Evolutionary conservation across 2,888 invertebrate species (phyloP).

Genomic region (Dryobotodes eremita): DNA sequence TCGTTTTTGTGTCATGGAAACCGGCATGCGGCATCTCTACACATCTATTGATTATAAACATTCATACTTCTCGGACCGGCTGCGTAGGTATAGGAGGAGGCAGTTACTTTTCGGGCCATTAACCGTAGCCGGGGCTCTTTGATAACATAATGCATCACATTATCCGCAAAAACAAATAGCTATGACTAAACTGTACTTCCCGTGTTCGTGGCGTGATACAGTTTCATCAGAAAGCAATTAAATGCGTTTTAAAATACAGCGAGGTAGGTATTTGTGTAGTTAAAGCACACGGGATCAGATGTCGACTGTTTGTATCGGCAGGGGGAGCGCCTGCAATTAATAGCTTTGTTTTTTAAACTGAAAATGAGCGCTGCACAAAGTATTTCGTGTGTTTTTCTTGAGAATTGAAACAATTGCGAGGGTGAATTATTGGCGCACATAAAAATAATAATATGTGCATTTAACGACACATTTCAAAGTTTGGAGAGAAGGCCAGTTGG

Average conservation of each 20-base stretch:
- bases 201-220: conserved; percentile 70
- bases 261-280: conserved; percentile 22
- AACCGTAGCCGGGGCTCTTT: not conserved
- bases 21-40: conserved; percentile 66
- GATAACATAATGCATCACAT: conserved; percentile 38
- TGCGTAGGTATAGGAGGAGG: conserved; percentile 43
- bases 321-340: conserved; percentile 46
- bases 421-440: conserved; percentile 75
- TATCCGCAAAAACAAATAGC: conserved; percentile 57
- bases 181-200: conserved; percentile 69
- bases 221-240: conserved; percentile 5
- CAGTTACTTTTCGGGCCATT: conserved; percentile 47
- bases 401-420: conserved; percentile 72
- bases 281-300: conserved; percentile 38
- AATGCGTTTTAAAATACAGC: conserved; percentile 37
- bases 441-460: conserved; percentile 81
- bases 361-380: conserved; percentile 61
- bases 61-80: conserved; percentile 50
- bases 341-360: conserved; percentile 65
- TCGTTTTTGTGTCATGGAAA: conserved; percentile 81
- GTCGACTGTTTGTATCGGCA: conserved; percentile 28
- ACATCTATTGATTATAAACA: conserved; percentile 65
- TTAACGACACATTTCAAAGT: conserved; percentile 77
- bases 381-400: conserved; percentile 72
- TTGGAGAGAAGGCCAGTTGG: conserved; percentile 84